A percentile compares a stretch with the other conserved stretches of the same genome.
phyloP scores from a whole-genome alignment of 1,140 invertebrate species.

The Adelges cooleyi region DNA sequence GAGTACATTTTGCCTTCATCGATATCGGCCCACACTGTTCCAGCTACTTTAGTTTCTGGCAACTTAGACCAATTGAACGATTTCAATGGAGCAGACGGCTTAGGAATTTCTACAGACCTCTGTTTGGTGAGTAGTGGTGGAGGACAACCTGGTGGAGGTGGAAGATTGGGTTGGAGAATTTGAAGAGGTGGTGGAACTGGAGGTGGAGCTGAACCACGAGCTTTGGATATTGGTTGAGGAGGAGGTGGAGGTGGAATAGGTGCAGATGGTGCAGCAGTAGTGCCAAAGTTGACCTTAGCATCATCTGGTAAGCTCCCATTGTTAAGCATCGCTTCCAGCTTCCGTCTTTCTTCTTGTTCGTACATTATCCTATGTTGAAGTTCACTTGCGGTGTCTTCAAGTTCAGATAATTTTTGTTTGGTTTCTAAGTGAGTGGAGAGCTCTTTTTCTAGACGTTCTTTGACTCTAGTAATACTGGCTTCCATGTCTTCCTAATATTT shows the following conservation, averaged over 20 bases:
- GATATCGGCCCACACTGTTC: constrained; percentile 88
- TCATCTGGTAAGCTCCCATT: constrained; percentile 85
- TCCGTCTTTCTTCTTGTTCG: constrained; percentile 67
- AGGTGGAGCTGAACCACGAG: constrained; percentile 41
- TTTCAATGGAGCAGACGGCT: constrained; percentile 82
- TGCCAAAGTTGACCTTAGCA: constrained; percentile 53
- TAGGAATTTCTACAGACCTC: constrained; percentile 61
- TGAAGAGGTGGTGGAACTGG: constrained; percentile 42
- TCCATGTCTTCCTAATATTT: constrained; percentile 72
- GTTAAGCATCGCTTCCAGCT: constrained; percentile 71
- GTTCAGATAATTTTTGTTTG: constrained; percentile 60
- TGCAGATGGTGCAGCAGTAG: neutral
- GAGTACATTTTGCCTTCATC: constrained; percentile 88
- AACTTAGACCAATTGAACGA: constrained; percentile 97
- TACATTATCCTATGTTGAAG: constrained; percentile 61
- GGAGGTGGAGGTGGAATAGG: constrained; percentile 44
- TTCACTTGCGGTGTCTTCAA: constrained; percentile 61
- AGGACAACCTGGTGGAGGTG: constrained; percentile 45
- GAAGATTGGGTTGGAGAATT: constrained; percentile 44
- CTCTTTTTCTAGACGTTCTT: constrained; percentile 82
- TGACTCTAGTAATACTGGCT: constrained; percentile 66
- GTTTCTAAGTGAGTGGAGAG: constrained; percentile 75
- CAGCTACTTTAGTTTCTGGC: constrained; percentile 71
- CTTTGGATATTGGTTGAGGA: constrained; percentile 48
- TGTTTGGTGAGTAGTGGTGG: constrained; percentile 44